phyloP scores from a whole-genome alignment of 2,113 vertebrate genomes.

The Chaetura pelagica region DNA sequence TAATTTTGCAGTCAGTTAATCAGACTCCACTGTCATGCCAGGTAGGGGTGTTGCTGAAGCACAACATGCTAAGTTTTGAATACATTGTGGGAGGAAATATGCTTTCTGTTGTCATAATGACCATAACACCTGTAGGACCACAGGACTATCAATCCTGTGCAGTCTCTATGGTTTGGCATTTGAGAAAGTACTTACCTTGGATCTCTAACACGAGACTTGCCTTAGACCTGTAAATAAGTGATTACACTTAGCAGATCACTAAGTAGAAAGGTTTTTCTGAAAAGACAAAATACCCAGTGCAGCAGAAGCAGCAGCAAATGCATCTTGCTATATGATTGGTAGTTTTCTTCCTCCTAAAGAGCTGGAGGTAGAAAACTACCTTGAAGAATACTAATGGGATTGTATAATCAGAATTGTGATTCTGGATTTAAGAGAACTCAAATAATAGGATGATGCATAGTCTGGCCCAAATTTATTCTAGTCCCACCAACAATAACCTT shows the following conservation, averaged over 20 bases:
- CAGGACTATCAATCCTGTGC: fast-evolving
- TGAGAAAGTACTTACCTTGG: neutral
- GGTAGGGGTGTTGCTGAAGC: neutral
- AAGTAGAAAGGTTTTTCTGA: neutral
- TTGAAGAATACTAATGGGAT: neutral
- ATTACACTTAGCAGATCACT: neutral
- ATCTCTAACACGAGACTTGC: neutral
- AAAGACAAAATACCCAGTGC: neutral
- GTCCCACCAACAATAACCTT: neutral
- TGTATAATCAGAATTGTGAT: neutral
- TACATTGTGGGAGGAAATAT: fast-evolving
- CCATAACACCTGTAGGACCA: neutral
- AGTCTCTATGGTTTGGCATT: neutral
- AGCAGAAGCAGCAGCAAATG: neutral
- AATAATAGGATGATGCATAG: neutral
- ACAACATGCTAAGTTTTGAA: neutral
- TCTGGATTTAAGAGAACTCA: neutral
- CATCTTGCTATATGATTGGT: neutral
- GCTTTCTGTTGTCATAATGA: neutral
- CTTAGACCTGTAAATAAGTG: neutral
- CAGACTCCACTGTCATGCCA: neutral
- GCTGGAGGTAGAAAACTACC: neutral
- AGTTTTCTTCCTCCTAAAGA: neutral
- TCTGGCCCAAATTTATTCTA: neutral
- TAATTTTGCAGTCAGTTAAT: neutral